A percentile compares a stretch with the other conserved stretches of the same genome.
phyloP scores from a whole-genome alignment of 92 coral and sea anemone genomes.

The Plumapathes pennacea region DNA sequence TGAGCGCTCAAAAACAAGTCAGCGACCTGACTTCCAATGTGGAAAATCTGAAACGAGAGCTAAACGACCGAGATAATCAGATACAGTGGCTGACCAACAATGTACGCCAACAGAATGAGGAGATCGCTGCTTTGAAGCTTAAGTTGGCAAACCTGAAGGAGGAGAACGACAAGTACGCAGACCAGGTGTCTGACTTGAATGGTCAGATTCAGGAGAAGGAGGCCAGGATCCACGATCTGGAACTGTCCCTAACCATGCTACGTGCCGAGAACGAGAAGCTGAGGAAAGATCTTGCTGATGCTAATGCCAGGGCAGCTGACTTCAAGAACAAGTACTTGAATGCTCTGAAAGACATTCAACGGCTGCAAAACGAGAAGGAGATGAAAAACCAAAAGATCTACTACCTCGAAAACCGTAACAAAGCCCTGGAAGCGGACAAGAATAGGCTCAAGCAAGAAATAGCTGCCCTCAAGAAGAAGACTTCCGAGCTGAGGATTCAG shows the following conservation, averaged over 20 bases:
- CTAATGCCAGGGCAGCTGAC: constrained; percentile 85
- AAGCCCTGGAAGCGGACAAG: constrained; percentile 67
- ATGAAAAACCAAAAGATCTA: constrained; percentile 76
- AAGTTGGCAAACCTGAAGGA: constrained; percentile 81
- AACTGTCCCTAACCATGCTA: constrained; percentile 69
- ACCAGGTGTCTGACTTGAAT: constrained; percentile 65
- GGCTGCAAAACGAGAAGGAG: constrained; percentile 64
- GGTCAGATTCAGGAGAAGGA: constrained; percentile 81
- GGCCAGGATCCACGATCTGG: constrained; percentile 80
- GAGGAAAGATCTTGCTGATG: constrained; percentile 73
- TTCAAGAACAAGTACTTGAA: constrained; percentile 84
- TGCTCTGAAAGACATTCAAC: constrained; percentile 68
- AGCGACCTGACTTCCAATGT: constrained; percentile 53
- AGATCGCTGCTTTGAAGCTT: constrained; percentile 76
- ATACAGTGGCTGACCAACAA: constrained; percentile 81
- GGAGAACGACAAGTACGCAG: constrained; percentile 69
- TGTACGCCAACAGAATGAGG: constrained; percentile 80
- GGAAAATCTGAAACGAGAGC: constrained; percentile 51
- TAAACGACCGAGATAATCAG: constrained; percentile 75
- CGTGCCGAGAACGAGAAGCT: constrained; percentile 86
- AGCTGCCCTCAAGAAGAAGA: constrained; percentile 57
- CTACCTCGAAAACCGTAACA: constrained; percentile 72
- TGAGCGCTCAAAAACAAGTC: constrained; percentile 56
- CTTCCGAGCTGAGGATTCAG: constrained; percentile 75
- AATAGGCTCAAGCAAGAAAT: constrained; percentile 62